These are phyloP conservation scores for Pemphredon lugubris DNA, from an alignment of 2,888 invertebrate genomes.

Conservation along the genomic window DNA sequence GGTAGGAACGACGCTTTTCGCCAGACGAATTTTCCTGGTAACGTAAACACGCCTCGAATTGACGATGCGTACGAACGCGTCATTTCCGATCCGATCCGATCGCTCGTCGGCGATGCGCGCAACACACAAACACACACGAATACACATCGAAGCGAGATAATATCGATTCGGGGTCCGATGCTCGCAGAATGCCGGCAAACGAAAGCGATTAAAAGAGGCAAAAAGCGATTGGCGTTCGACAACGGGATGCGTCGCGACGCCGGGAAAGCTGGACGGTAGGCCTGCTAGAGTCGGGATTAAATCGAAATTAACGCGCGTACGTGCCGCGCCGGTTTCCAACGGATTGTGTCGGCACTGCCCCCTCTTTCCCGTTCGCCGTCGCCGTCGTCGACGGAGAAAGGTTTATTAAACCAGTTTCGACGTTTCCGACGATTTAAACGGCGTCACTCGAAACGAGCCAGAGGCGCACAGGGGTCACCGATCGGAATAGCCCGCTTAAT, in stretches of 20 bases:
- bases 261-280: background rate
- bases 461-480: background rate
- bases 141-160: constrained; percentile 18
- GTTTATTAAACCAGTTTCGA: constrained; percentile 17
- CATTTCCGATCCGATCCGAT: constrained; percentile 10
- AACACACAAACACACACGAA: background rate
- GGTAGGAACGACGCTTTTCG: too few species aligned
- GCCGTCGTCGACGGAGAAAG: background rate
- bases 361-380: too few species aligned
- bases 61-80: constrained; percentile 7
- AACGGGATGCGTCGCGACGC: constrained; percentile 27
- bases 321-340: background rate
- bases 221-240: constrained; percentile 31
- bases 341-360: too few species aligned
- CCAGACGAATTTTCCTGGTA: too few species aligned
- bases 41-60: constrained; percentile 8
- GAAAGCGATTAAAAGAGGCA: constrained; percentile 40
- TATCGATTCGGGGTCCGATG: constrained; percentile 39
- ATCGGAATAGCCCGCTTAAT: constrained; percentile 27
- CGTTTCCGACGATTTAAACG: constrained; percentile 21
- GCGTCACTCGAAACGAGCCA: background rate
- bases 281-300: background rate
- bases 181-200: constrained; percentile 19
- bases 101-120: background rate
- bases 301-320: constrained; percentile 24